phyloP scores from a whole-genome alignment of 1,140 invertebrate species.

The Cryptotermes secundus region DNA sequence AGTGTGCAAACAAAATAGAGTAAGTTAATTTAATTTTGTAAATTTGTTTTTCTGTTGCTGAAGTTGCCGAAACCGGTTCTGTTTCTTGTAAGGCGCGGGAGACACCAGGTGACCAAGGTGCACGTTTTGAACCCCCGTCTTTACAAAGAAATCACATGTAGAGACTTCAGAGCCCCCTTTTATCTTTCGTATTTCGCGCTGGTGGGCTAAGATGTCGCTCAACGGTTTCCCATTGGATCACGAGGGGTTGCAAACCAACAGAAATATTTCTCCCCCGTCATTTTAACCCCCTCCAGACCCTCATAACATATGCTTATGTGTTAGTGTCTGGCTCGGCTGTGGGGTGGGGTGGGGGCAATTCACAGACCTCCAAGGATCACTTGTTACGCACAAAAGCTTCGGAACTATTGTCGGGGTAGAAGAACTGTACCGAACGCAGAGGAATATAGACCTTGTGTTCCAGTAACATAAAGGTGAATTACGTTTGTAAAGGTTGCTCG shows the following conservation, averaged over 20 bases:
- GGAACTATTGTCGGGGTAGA: background rate
- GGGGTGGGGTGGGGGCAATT: background rate
- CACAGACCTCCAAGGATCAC: conserved; percentile 6
- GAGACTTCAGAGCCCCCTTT: background rate
- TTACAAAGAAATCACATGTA: background rate
- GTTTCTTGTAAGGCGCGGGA: background rate
- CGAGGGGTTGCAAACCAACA: conserved; percentile 3
- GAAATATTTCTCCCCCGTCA: background rate
- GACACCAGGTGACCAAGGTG: background rate
- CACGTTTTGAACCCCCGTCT: background rate
- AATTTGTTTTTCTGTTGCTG: background rate
- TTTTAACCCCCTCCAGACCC: background rate
- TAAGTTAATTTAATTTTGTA: too few species aligned
- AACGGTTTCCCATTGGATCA: background rate
- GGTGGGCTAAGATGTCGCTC: background rate
- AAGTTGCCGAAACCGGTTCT: background rate
- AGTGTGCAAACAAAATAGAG: too few species aligned
- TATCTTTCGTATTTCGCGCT: conserved; percentile 1
- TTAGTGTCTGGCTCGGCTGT: background rate
- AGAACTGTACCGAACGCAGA: background rate
- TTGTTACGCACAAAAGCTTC: background rate
- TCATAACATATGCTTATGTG: conserved; percentile 12
- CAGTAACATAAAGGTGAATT: background rate
- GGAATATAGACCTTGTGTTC: background rate
- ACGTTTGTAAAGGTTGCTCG: background rate